Percentiles rank a stretch among this genome's conserved stretches.
Evolutionary conservation across 2,797 vertebrate genomes (phyloP).

Genomic region (Salarias fasciatus): DNA sequence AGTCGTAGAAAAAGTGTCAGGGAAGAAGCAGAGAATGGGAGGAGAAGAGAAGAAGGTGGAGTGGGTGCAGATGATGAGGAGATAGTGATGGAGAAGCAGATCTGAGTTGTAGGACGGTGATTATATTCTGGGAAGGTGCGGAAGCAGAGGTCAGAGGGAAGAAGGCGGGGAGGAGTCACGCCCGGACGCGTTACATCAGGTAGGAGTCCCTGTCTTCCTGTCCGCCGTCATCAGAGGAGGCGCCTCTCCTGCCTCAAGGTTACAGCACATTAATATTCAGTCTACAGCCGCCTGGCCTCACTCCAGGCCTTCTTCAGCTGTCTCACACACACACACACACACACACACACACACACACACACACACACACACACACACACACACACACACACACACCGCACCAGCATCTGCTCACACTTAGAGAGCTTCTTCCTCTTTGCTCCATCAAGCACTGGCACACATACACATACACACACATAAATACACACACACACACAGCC

Average conservation of each 20-base stretch:
- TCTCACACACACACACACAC: slow-evolving; percentile 13
- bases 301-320: slow-evolving; percentile 43
- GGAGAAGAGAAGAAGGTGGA: neutral
- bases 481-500: slow-evolving; percentile 17
- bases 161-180: slow-evolving; percentile 25
- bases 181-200: slow-evolving; percentile 39
- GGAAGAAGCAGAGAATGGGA: neutral
- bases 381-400: slow-evolving; percentile 17
- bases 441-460: slow-evolving; percentile 34
- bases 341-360: neutral
- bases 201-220: slow-evolving; percentile 38
- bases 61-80: neutral
- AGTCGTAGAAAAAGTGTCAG: too few species aligned
- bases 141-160: neutral
- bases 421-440: slow-evolving; percentile 52
- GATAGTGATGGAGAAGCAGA: neutral
- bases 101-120: neutral
- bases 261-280: slow-evolving; percentile 70
- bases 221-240: slow-evolving; percentile 70
- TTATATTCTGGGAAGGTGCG: too few species aligned
- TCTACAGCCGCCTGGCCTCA: slow-evolving; percentile 35
- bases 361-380: slow-evolving; percentile 22
- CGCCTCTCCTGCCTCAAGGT: slow-evolving; percentile 71
- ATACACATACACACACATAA: slow-evolving; percentile 5
- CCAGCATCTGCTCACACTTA: slow-evolving; percentile 58